Base-by-base conservation (phyloP, 2,797 vertebrate genomes). In the Hylomyscus alleni region DNA sequence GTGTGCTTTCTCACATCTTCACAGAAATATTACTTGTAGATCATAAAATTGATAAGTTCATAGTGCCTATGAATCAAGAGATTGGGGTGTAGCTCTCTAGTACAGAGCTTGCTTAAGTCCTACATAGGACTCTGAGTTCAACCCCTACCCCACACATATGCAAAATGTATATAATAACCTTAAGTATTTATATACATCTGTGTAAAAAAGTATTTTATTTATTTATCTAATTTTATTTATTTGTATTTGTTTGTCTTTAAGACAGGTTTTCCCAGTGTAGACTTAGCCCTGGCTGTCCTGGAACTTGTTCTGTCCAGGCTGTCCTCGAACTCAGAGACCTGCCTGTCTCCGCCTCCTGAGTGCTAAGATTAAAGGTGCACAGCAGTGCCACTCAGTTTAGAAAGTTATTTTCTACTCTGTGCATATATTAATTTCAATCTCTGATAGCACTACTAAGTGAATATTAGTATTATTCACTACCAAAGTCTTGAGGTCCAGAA, bases 1-100 rank as follows among this genome's bases (percentile, higher is more conserved):
- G 8, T 77, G 29, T 81, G 15, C 5, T 92, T 90, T 90, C 40
- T 92, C 24, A 87, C 47, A 85, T 67, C 54, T 93, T 91, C 77
- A 81, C 26, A 54, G 40, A 69, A 60, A 29, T 37, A 56, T 73
- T 73, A 83, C n/a, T 72, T 72, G 56, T 88, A 73, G 22, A 54
- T 19, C 67, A 54, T n/a, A 88, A 73, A 88, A 72, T 73, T 4
- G 0, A 40, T 69, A 37, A 29, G 15, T 87, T 73, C 67, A 78
- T 10, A 89, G 24, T 91, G 34, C 69, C 78, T 17, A 31, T 13
- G 56, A 81, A 60, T 60, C 11, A 72, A 31, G 31, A 76, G 37
- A 34, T n/a, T 11, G 31, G 17, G 13, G 0, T 80, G 14, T 87
- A 37, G 20, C 20, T 80, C 75, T 50, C 22, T 80, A 6, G 62